Evolutionary conservation across 1,140 invertebrate species (phyloP).

Genomic region (Zaprionus ghesquierei): DNA sequence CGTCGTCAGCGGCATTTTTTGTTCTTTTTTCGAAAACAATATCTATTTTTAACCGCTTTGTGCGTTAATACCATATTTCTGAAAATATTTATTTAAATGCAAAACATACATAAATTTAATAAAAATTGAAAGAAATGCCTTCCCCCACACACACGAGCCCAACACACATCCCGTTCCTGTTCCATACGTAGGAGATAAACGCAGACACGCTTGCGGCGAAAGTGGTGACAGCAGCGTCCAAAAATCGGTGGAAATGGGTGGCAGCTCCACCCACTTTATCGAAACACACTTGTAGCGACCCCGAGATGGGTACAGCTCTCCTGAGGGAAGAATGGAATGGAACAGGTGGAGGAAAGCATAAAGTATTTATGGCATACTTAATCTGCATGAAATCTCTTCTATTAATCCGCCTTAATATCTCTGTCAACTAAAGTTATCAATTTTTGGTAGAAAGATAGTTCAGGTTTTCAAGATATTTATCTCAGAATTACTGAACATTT

Average conservation of each 20-base stretch:
- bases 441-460: too few relatives aligned
- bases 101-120: slow-evolving; percentile 74
- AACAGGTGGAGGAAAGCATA: not conserved
- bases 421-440: too few relatives aligned
- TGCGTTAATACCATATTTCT: slow-evolving; percentile 80
- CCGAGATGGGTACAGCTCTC: too few relatives aligned
- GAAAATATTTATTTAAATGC: slow-evolving; percentile 62
- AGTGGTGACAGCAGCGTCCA: not conserved
- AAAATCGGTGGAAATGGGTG: not conserved
- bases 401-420: too few relatives aligned
- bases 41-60: slow-evolving; percentile 70
- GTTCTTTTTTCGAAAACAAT: slow-evolving; percentile 74
- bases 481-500: not conserved
- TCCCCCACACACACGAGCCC: slow-evolving; percentile 7
- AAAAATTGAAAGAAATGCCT: slow-evolving; percentile 61
- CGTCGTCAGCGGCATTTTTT: slow-evolving; percentile 68
- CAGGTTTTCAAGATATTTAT: not conserved
- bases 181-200: not conserved
- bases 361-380: not conserved
- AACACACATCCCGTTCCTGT: slow-evolving; percentile 3
- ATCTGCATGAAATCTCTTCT: not conserved
- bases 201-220: slow-evolving; percentile 8
- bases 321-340: not conserved
- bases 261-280: not conserved
- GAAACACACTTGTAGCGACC: not conserved